A percentile compares a stretch with the other conserved stretches of the same genome.
Evolutionary conservation across 2,888 invertebrate genomes (phyloP).

Genomic region (Meliscaeva auricollis): DNA sequence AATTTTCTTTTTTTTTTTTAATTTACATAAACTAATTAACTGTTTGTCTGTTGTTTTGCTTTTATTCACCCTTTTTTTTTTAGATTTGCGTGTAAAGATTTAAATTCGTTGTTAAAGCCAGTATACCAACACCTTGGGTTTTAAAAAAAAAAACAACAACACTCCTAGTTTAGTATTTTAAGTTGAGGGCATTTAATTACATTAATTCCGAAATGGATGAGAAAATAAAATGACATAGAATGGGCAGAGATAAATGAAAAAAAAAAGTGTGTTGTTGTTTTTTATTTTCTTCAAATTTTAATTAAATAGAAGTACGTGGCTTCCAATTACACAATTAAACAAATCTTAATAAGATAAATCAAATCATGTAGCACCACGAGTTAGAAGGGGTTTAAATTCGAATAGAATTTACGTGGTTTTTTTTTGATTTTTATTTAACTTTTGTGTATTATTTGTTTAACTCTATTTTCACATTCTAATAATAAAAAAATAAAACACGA

Average conservation of each 20-base stretch:
- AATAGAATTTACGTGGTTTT: not conserved
- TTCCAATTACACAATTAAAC: conserved; percentile 28
- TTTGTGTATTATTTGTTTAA: not conserved
- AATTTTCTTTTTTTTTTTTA: conserved; percentile 15
- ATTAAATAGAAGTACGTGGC: conserved; percentile 35
- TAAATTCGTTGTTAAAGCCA: not conserved
- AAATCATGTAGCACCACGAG: not conserved
- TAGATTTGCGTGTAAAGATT: conserved; percentile 28
- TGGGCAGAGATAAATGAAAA: not conserved
- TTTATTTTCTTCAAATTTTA: conserved; percentile 41
- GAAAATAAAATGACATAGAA: not conserved
- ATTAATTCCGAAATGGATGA: not conserved
- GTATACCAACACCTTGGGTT: conserved; percentile 15
- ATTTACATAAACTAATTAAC: conserved; percentile 54
- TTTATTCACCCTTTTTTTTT: not conserved
- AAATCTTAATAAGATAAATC: conserved; percentile 16
- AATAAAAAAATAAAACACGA: no score
- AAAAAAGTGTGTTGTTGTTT: not conserved
- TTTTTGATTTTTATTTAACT: no score
- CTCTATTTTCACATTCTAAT: not conserved
- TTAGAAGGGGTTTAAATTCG: not conserved
- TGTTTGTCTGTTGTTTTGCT: not conserved
- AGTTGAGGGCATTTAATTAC: conserved; percentile 22
- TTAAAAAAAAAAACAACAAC: conserved; percentile 13
- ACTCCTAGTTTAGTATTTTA: conserved; percentile 38